Evolutionary conservation across 2,797 vertebrate genomes (phyloP), one percentile per base, ranked within the genome.

Genomic region (Micropoecilia bifurca): DNA sequence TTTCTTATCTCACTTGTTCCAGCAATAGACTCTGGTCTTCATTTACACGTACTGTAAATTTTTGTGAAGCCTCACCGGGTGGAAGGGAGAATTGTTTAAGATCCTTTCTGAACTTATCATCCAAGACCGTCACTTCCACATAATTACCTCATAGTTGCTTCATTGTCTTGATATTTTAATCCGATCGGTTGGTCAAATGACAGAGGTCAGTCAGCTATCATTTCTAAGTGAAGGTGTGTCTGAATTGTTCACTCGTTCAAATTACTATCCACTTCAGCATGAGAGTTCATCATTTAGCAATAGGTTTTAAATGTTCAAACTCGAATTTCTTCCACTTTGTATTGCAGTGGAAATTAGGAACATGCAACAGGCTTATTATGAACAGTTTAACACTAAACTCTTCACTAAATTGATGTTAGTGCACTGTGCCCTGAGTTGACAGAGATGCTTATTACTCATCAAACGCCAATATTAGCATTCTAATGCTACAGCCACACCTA

Each of bases 1-100:
- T 93, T 93, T 91, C 73, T 85, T 78, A 91, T 86, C 80, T 87
- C 81, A 91, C 87, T 87, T 89, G 90, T 91, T 87, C 77, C 92
- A 92, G 90, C 92, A 92, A 92, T 92, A 92, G 85, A 91, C 91
- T 91, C 87, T 92, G 90, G 91, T 94, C 86, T 81, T 75, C 86
- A 91, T 93, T 87, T 91, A 88, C 92, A 82, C 92, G 91, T 94
- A 92, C 86, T 94, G 93, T 94, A 93, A 92, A 91, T 94, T 92
- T 92, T 90, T 94, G 90, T 93, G 85, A 87, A 91, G 85, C 93
- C 93, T 92, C 93, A 93, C 90, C 90, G 83, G 87, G 87, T 30
- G 13, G 20, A 28, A 39, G 69, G 78, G 78, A 25, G 68, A 78
- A 83, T 81, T 90, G 85, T 90, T 66, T 72, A 90, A 88, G 89